A percentile compares a stretch with the other conserved stretches of the same genome.
Conservation (phyloP, 35 echinoderm and acorn worm species). For the Lytechinus pictus region DNA sequence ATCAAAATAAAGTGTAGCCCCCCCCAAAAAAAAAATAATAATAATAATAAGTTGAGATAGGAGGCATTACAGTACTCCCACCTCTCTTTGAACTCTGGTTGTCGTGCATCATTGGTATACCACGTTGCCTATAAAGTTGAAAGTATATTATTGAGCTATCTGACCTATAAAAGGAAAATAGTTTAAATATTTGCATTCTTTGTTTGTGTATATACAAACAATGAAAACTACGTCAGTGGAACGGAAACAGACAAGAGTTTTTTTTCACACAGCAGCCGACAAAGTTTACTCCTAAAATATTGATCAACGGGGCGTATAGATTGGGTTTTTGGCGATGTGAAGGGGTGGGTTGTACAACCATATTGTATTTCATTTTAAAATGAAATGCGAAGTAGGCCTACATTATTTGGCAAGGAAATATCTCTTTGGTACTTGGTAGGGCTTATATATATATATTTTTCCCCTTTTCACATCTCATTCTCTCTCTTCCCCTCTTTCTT, state of each 20-base stretch:
- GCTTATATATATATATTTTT: too few relatives aligned
- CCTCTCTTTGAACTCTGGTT: background rate
- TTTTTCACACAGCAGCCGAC: background rate
- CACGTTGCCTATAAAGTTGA: background rate
- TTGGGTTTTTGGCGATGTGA: too few relatives aligned
- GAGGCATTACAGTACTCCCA: background rate
- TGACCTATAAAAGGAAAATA: background rate
- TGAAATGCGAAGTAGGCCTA: too few relatives aligned
- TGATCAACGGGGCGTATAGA: background rate
- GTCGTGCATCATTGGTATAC: background rate
- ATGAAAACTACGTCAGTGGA: constrained; percentile 1
- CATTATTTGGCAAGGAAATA: too few relatives aligned
- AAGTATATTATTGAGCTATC: background rate
- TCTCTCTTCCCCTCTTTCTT: too few relatives aligned
- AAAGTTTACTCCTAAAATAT: background rate
- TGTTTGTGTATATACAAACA: background rate
- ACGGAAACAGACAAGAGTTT: background rate
- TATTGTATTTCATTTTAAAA: too few relatives aligned
- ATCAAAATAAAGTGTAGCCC: too few relatives aligned
- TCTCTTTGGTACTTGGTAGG: too few relatives aligned
- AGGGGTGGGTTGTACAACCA: too few relatives aligned
- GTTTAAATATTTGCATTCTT: background rate
- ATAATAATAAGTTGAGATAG: too few relatives aligned
- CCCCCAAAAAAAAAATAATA: too few relatives aligned
- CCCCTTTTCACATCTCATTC: too few relatives aligned